Conservation (phyloP, 2,888 invertebrate genomes). For the Camponotus fellah region DNA sequence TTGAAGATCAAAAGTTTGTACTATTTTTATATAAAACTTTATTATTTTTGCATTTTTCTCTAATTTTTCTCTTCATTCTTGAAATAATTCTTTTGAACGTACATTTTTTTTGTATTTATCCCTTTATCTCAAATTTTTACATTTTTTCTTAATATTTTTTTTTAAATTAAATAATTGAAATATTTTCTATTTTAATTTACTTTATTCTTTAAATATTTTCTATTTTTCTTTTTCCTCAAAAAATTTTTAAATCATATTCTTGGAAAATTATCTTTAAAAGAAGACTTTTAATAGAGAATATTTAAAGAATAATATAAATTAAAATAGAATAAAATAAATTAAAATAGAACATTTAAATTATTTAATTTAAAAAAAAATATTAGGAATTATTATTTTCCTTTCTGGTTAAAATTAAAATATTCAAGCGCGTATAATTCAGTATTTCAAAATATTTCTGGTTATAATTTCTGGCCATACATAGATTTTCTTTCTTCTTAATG, state of each 20-base stretch:
- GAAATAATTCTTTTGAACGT: background rate
- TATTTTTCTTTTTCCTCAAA: background rate
- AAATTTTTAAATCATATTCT: background rate
- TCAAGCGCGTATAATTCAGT: background rate
- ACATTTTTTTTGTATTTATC: background rate
- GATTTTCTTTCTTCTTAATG: background rate
- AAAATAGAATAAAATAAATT: too few species aligned
- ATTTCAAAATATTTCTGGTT: background rate
- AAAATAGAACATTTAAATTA: too few species aligned
- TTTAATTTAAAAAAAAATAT: too few species aligned
- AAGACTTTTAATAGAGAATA: too few species aligned
- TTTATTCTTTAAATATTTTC: background rate
- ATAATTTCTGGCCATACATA: background rate
- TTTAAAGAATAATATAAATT: too few species aligned
- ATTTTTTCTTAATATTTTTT: background rate
- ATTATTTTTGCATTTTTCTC: background rate
- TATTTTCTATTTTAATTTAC: too few species aligned
- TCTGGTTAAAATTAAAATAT: background rate
- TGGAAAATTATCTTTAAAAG: background rate
- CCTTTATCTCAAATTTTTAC: background rate
- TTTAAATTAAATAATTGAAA: too few species aligned
- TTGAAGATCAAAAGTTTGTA: conserved; percentile 1
- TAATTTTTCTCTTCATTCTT: background rate
- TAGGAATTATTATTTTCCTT: too few species aligned
- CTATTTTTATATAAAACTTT: background rate